Evolutionary conservation across 2,888 invertebrate species (phyloP), one percentile per base, ranked within the genome.

Genomic region (Ephialtes manifestator): DNA sequence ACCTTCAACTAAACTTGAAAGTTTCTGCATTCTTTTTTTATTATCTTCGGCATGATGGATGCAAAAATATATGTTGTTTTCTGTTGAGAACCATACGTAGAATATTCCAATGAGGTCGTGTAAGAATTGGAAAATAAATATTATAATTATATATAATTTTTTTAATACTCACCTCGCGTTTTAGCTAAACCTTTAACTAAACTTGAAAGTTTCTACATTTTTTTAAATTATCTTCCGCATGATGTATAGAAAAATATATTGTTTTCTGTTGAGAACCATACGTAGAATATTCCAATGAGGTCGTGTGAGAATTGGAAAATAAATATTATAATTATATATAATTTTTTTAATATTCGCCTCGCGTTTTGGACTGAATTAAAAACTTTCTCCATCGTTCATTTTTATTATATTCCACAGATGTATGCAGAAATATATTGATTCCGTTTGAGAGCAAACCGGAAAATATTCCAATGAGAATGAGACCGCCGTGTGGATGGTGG

Each of bases 191-290:
- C n/a, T n/a, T n/a, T n/a, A n/a, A 20, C 28, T 35, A 11, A 67
- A 51, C 20, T 15, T 24, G 24, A 76, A 35, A 65, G 35, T 71
- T 60, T 71, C 55, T 72, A 53, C 28, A 39, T 13, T 70, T 67
- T 31, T 55, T 55, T n/a, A n/a, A n/a, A 13, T 71, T 20, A 31
- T 28, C 46, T 55, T 20, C 18, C 53, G n/a, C 67, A 20, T n/a
- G 15, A 79, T 65, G 71, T 15, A 53, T 28, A 35, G 28, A 48
- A 10, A 63, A 10, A 63, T 24, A 75, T 80, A 88, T 89, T 84
- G 88, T 86, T 86, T 87, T 78, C 81, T 84, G 87, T 88, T 86
- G 85, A 88, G 78, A 63, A 68, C 60, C 39, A 67, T 43, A 81
- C 76, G 70, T 63, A 65, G 67, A 58, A 81, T 84, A 76, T 85